phyloP scores from a whole-genome alignment of 2,113 vertebrate genomes.

The Lonchura striata region DNA sequence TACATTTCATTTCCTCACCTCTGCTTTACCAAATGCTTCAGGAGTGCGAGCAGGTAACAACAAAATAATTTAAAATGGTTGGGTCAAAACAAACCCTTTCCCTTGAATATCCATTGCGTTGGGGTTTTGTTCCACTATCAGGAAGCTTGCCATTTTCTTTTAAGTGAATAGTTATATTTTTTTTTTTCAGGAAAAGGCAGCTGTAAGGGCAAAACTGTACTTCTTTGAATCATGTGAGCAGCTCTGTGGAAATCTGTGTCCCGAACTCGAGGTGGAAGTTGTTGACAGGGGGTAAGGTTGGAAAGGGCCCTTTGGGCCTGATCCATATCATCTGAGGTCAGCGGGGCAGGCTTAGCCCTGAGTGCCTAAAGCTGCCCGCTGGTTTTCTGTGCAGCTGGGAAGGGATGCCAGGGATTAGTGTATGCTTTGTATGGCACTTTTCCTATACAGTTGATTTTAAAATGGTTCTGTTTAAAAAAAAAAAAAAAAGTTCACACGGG shows the following conservation, averaged over 20 bases:
- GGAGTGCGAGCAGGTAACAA: not conserved
- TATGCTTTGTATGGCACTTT: not conserved
- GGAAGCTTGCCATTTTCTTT: not conserved
- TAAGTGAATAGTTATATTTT: not conserved
- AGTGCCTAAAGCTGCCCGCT: not conserved
- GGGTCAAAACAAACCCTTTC: not conserved
- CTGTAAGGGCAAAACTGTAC: not conserved
- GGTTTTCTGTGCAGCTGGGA: not conserved
- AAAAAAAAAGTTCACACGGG: not conserved
- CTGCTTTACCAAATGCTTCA: not conserved
- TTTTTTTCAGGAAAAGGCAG: not conserved
- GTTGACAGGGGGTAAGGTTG: not conserved
- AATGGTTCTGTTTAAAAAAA: not conserved
- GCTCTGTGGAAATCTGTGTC: not conserved
- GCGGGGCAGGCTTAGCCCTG: not conserved
- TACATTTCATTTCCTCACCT: not conserved
- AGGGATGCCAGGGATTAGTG: not conserved
- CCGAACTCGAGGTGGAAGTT: not conserved
- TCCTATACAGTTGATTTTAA: not conserved
- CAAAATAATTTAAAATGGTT: not conserved
- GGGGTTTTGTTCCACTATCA: not conserved
- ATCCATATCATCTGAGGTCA: constrained; percentile 12
- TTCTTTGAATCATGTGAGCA: not conserved
- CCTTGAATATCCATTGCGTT: not conserved
- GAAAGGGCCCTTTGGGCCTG: not conserved